Conservation (phyloP, 2,888 invertebrate species). For the Chymomyza procnemis region DNA sequence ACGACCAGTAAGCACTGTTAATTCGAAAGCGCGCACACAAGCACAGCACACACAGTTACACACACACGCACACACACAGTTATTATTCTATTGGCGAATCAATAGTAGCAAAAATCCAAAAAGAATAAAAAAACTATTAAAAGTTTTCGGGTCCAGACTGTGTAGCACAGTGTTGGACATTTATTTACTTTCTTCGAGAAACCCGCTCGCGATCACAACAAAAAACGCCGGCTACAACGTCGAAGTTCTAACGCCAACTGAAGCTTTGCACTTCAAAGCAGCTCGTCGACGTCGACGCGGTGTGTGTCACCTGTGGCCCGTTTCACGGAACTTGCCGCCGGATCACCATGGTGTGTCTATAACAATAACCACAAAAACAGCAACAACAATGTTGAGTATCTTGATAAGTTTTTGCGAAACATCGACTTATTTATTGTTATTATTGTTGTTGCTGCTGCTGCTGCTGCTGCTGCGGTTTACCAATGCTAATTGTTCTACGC, state of each 20-base stretch:
- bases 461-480: conserved; percentile 41
- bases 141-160: too few species aligned
- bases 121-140: too few species aligned
- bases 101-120: conserved; percentile 13
- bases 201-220: conserved; percentile 55
- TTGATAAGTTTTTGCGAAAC: conserved; percentile 30
- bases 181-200: conserved; percentile 16
- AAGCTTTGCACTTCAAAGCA: conserved; percentile 58
- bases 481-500: conserved; percentile 50
- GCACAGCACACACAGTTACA: conserved; percentile 18
- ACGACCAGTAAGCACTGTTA: conserved; percentile 19
- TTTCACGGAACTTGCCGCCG: background rate
- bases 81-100: conserved; percentile 26
- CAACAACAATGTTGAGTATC: conserved; percentile 22
- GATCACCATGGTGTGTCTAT: background rate
- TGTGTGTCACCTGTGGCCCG: background rate
- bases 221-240: conserved; percentile 58
- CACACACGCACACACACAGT: conserved; percentile 6
- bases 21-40: conserved; percentile 4
- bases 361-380: conserved; percentile 29
- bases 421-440: conserved; percentile 38
- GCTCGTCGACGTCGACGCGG: conserved; percentile 24
- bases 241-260: conserved; percentile 71
- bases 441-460: too few species aligned
- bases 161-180: background rate